Evolutionary conservation across 2,113 vertebrate species (phyloP).

Genomic region (Donacobius atricapilla): DNA sequence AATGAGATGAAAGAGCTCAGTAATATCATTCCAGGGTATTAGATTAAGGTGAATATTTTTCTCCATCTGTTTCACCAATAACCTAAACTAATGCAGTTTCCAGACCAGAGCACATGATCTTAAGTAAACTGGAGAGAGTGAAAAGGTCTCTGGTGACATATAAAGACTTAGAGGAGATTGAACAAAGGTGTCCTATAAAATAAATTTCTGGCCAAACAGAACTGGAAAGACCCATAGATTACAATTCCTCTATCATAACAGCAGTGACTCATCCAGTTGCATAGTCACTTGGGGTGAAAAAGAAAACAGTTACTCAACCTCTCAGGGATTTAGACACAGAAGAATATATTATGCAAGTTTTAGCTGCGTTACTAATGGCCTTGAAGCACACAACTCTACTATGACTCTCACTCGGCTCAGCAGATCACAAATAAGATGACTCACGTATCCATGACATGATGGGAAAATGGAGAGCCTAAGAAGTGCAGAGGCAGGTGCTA

Average conservation of each 20-base stretch:
- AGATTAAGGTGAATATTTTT: background rate
- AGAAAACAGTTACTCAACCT: constrained; percentile 65
- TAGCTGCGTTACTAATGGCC: constrained; percentile 52
- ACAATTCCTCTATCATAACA: constrained; percentile 18
- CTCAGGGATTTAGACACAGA: constrained; percentile 52
- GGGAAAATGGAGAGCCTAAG: constrained; percentile 23
- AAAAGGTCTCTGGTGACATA: constrained; percentile 30
- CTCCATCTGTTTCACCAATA: constrained; percentile 38
- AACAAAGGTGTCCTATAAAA: constrained; percentile 41
- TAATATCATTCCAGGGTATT: background rate
- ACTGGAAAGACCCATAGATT: constrained; percentile 13
- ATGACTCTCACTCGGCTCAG: constrained; percentile 55
- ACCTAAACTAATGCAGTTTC: background rate
- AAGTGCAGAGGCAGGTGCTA: constrained; percentile 60
- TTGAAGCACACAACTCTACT: constrained; percentile 42
- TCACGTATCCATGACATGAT: constrained; percentile 44
- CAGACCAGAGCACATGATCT: background rate
- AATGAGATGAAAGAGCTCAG: background rate
- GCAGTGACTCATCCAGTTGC: constrained; percentile 42
- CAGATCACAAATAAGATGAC: constrained; percentile 62
- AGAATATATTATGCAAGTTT: constrained; percentile 63
- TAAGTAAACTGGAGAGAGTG: background rate
- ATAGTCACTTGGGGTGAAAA: constrained; percentile 47
- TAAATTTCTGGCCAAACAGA: constrained; percentile 20
- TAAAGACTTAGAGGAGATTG: background rate